Evolutionary conservation across 1,140 invertebrate species (phyloP).

Genomic region (Gonatopus flavifemur): DNA sequence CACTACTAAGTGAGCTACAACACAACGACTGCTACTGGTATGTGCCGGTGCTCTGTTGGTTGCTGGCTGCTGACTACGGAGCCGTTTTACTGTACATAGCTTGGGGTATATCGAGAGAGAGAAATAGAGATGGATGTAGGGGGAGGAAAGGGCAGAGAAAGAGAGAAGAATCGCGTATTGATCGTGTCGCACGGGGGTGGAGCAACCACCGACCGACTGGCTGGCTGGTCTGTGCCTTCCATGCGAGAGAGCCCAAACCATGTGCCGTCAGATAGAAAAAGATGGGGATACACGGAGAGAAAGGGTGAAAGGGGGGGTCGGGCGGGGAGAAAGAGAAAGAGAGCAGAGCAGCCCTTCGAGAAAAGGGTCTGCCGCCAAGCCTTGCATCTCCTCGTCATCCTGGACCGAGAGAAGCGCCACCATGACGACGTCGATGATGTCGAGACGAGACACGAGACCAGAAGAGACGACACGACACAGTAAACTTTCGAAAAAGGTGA

Average conservation of each 20-base stretch:
- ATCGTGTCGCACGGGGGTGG: constrained; percentile 55
- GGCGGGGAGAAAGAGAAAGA: constrained; percentile 1
- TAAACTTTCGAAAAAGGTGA: too few relatives aligned
- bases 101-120: constrained; percentile 11
- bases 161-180: constrained; percentile 47
- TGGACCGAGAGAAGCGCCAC: constrained; percentile 16
- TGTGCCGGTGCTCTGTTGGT: constrained; percentile 22
- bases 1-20: constrained; percentile 21
- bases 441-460: constrained; percentile 16
- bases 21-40: constrained; percentile 28
- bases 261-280: constrained; percentile 15
- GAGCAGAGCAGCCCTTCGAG: constrained; percentile 10
- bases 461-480: background rate
- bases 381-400: constrained; percentile 25
- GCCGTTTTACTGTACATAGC: constrained; percentile 21
- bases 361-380: constrained; percentile 12
- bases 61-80: constrained; percentile 35
- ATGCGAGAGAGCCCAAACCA: constrained; percentile 33
- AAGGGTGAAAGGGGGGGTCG: background rate
- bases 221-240: constrained; percentile 41
- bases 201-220: constrained; percentile 51
- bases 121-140: constrained; percentile 12
- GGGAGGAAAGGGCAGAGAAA: constrained; percentile 18
- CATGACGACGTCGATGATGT: constrained; percentile 12
- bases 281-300: constrained; percentile 6